These are phyloP conservation scores for Diuraphis noxia DNA, from an alignment of 1,140 invertebrate genomes.

Conservation along the genomic window DNA sequence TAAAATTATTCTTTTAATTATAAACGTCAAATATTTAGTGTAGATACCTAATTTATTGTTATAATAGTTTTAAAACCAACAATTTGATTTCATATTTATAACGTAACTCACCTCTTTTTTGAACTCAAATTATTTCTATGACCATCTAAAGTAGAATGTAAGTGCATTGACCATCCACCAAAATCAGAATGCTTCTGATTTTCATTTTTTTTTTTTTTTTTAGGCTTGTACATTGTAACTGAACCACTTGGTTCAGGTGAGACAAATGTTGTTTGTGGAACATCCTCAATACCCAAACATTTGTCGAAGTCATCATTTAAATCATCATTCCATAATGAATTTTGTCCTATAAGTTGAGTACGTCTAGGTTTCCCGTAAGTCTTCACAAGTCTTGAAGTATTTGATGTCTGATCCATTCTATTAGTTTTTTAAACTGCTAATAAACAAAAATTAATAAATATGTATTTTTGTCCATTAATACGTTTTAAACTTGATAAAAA, in stretches of 20 bases:
- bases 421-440: background rate
- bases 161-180: slow-evolving; percentile 28
- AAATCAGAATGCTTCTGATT: background rate
- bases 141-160: slow-evolving; percentile 18
- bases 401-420: background rate
- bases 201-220: background rate
- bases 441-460: slow-evolving; percentile 43
- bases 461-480: background rate
- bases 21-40: background rate
- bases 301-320: slow-evolving; percentile 28
- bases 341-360: background rate
- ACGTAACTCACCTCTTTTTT: slow-evolving; percentile 14
- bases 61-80: background rate
- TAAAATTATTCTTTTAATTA: background rate
- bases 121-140: background rate
- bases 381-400: slow-evolving; percentile 31
- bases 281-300: slow-evolving; percentile 41
- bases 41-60: background rate
- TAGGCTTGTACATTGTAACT: background rate
- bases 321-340: slow-evolving; percentile 39
- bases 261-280: slow-evolving; percentile 40
- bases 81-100: background rate
- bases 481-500: background rate
- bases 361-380: slow-evolving; percentile 43
- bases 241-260: slow-evolving; percentile 26